Percentiles rank a stretch among this genome's conserved stretches.
Conservation (phyloP, 2,888 invertebrate genomes). For the Plebejus melissa region DNA sequence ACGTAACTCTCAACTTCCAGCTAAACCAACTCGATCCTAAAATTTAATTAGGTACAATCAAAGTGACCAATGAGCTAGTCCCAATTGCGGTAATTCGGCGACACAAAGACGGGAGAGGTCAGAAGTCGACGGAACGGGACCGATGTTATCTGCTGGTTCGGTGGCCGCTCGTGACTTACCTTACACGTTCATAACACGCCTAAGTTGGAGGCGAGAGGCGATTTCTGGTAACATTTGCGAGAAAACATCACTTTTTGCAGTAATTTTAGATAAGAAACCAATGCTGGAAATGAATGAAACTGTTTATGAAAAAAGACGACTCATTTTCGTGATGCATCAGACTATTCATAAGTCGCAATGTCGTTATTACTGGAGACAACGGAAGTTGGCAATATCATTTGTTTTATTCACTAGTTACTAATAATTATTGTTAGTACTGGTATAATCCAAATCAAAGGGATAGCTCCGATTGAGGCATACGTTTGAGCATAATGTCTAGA, state of each 20-base stretch:
- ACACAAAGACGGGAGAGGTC: conserved; percentile 44
- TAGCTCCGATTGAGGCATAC: no score
- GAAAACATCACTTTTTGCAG: background rate
- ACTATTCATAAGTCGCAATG: no score
- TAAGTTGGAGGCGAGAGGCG: conserved; percentile 41
- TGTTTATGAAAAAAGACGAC: no score
- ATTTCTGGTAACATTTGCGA: conserved; percentile 23
- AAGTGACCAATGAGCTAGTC: conserved; percentile 23
- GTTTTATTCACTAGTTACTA: no score
- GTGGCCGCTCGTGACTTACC: conserved; percentile 75
- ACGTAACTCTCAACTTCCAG: background rate
- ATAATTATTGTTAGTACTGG: no score
- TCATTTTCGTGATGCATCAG: no score
- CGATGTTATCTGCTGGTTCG: conserved; percentile 73
- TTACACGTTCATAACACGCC: conserved; percentile 51
- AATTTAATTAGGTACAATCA: background rate
- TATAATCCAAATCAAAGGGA: no score
- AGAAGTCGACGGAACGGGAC: conserved; percentile 63
- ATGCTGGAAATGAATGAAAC: no score
- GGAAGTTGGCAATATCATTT: no score
- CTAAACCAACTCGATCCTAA: background rate
- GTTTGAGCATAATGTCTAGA: no score
- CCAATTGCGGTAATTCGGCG: conserved; percentile 42
- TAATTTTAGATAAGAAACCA: no score
- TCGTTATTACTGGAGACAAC: no score